Percentiles rank a stretch among this genome's conserved stretches.
These are phyloP conservation scores for Speoplatyrhinus poulsoni DNA, from an alignment of 2,113 vertebrate species.

Conservation along the genomic window DNA sequence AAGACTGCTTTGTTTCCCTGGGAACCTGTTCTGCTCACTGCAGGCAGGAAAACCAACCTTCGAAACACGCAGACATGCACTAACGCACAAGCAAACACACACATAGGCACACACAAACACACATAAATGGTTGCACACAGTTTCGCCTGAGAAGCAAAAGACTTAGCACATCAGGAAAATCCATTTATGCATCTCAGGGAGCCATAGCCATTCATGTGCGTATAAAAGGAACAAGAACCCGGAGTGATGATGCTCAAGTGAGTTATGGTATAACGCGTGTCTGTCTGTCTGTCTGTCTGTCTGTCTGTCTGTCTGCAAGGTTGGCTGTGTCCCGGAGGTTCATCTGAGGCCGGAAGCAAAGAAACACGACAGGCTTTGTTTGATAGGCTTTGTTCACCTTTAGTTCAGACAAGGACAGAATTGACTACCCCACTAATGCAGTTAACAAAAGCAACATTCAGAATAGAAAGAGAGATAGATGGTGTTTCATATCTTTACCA, in stretches of 20 bases:
- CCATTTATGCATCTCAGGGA: conserved; percentile 44
- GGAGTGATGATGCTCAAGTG: conserved; percentile 28
- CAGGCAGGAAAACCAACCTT: conserved; percentile 17
- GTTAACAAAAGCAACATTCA: too few relatives aligned
- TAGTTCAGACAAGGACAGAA: too few relatives aligned
- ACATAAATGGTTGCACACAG: conserved; percentile 17
- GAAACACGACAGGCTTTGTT: too few relatives aligned
- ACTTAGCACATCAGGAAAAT: conserved; percentile 47
- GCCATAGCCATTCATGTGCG: conserved; percentile 34
- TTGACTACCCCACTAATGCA: too few relatives aligned
- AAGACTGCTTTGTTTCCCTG: conserved; percentile 41
- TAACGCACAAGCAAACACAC: neutral
- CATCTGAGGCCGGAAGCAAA: conserved; percentile 21
- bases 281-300: neutral
- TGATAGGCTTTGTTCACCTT: too few relatives aligned
- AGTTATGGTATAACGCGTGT: conserved; percentile 7
- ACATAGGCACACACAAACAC: conserved; percentile 5
- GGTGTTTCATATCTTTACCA: too few relatives aligned
- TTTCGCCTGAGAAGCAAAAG: conserved; percentile 41
- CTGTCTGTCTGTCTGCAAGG: neutral
- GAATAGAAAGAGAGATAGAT: too few relatives aligned
- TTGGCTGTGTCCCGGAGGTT: neutral
- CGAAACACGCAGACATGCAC: too few relatives aligned
- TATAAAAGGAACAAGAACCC: conserved; percentile 13
- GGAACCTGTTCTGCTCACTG: conserved; percentile 34